A percentile compares a stretch with the other conserved stretches of the same genome.
phyloP scores from a whole-genome alignment of 2,888 invertebrate species.

The Aelia acuminata region DNA sequence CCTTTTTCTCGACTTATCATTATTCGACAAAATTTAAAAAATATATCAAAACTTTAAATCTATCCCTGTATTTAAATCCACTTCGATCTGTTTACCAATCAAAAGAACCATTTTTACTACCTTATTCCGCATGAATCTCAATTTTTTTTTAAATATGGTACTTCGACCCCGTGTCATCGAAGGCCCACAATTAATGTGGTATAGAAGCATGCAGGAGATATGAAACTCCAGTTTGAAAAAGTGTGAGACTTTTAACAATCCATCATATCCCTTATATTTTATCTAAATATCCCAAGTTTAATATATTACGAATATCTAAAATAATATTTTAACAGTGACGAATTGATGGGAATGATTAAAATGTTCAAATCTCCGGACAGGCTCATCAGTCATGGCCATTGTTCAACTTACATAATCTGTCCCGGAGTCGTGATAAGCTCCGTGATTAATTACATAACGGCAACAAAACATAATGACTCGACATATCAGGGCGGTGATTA shows the following conservation, averaged over 20 bases:
- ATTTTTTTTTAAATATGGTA: too few relatives aligned
- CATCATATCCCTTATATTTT: background rate
- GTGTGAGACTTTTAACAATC: background rate
- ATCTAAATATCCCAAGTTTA: background rate
- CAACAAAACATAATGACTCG: slow-evolving; percentile 47
- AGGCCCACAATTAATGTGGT: too few relatives aligned
- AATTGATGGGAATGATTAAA: slow-evolving; percentile 27
- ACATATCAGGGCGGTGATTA: slow-evolving; percentile 43
- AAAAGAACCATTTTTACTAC: too few relatives aligned
- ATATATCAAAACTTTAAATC: too few relatives aligned
- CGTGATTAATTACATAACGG: slow-evolving; percentile 43
- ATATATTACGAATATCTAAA: background rate
- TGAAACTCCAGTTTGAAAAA: too few relatives aligned
- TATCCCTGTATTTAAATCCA: too few relatives aligned
- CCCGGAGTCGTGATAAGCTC: background rate
- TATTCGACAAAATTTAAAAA: too few relatives aligned
- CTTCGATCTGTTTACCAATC: too few relatives aligned
- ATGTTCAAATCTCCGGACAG: slow-evolving; percentile 10
- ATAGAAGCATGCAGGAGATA: too few relatives aligned
- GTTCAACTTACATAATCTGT: slow-evolving; percentile 31
- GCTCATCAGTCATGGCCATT: slow-evolving; percentile 21
- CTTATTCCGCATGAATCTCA: too few relatives aligned
- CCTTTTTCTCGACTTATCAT: too few relatives aligned
- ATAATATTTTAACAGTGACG: slow-evolving; percentile 20
- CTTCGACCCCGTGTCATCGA: too few relatives aligned